Conservation (phyloP, 2,797 vertebrate species). For the Pangasius sanitwongsei region DNA sequence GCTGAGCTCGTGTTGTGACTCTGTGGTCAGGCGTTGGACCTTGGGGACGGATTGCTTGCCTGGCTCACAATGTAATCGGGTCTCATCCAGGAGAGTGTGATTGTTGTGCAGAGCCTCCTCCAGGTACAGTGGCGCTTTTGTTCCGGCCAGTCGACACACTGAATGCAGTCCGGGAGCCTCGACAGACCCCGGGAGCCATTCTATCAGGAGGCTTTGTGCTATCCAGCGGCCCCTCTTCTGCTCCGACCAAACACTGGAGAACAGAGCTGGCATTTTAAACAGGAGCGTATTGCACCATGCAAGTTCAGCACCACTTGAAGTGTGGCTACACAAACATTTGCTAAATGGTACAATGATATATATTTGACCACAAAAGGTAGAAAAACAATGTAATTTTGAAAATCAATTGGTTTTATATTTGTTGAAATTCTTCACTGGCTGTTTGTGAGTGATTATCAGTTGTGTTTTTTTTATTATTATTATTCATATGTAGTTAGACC, state of each 20-base stretch:
- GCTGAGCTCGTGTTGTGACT: conserved; percentile 72
- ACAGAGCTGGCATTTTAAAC: conserved; percentile 54
- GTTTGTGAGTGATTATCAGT: background rate
- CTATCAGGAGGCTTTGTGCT: conserved; percentile 76
- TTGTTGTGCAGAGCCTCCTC: conserved; percentile 80
- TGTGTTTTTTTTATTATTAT: background rate
- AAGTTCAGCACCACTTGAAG: conserved; percentile 38
- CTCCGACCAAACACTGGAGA: conserved; percentile 43
- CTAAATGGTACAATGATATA: background rate
- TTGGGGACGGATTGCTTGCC: conserved; percentile 78
- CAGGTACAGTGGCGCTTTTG: conserved; percentile 92
- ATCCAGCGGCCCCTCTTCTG: conserved; percentile 56
- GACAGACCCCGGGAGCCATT: conserved; percentile 73
- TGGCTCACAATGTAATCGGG: conserved; percentile 77
- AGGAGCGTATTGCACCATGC: conserved; percentile 30
- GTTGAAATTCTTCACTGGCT: background rate
- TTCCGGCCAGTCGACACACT: conserved; percentile 77
- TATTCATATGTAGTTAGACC: background rate
- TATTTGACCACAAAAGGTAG: background rate
- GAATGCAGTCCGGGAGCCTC: conserved; percentile 76
- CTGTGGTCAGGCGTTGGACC: conserved; percentile 71
- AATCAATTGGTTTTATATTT: background rate
- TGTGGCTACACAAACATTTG: conserved; percentile 45
- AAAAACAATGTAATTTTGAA: background rate
- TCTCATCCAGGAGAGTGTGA: conserved; percentile 82